phyloP scores from a whole-genome alignment of 2,888 invertebrate species.

The Dascillus cervinus region DNA sequence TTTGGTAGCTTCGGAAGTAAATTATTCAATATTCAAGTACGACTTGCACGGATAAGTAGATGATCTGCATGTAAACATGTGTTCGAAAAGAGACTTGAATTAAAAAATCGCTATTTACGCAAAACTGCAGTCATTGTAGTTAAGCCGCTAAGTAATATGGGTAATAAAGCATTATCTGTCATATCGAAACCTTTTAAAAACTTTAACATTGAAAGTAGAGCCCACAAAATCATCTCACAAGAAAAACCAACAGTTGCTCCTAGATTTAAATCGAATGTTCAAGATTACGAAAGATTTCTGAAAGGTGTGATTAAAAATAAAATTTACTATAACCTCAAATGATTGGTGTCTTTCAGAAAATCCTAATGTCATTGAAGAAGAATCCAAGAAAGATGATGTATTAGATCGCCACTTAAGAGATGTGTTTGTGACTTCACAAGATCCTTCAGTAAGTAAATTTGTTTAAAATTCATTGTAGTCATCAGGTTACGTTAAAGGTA shows the following conservation, averaged over 20 bases:
- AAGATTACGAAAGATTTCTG: conserved; percentile 56
- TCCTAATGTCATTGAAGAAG: conserved; percentile 53
- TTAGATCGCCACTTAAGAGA: conserved; percentile 59
- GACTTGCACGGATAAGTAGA: background rate
- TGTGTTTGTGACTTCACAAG: conserved; percentile 65
- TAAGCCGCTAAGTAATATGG: conserved; percentile 55
- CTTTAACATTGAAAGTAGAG: conserved; percentile 70
- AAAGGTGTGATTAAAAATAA: conserved; percentile 39
- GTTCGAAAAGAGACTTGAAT: background rate
- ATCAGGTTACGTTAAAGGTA: too few relatives aligned
- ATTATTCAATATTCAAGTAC: too few relatives aligned
- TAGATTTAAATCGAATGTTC: conserved; percentile 50
- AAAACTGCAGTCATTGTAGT: too few relatives aligned
- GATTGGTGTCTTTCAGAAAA: conserved; percentile 41
- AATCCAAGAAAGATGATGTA: conserved; percentile 54
- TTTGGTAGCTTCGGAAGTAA: too few relatives aligned
- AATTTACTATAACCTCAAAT: background rate
- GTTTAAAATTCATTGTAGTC: conserved; percentile 6
- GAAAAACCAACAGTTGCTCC: conserved; percentile 61
- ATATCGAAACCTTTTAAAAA: conserved; percentile 54
- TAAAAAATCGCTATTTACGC: conserved; percentile 1
- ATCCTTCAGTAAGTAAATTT: conserved; percentile 29
- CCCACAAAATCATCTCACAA: conserved; percentile 59
- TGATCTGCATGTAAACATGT: conserved; percentile 1
- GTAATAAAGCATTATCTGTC: conserved; percentile 54